Percentiles rank a stretch among this genome's conserved stretches.
phyloP scores from a whole-genome alignment of 2,888 invertebrate genomes.

The Smittia sp. region DNA sequence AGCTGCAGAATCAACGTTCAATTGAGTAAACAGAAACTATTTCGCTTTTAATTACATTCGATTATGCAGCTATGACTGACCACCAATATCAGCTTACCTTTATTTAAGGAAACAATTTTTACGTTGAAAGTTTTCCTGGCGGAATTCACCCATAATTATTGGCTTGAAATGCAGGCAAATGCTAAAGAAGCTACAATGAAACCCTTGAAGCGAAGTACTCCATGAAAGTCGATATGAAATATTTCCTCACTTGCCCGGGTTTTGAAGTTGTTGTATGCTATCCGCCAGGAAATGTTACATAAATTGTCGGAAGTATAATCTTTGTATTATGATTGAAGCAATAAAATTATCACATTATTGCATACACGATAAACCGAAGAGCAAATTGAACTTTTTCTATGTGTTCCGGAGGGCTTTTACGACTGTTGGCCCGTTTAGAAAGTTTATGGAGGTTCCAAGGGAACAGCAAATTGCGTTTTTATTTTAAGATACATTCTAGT shows the following conservation, averaged over 20 bases:
- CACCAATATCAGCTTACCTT: too few species aligned
- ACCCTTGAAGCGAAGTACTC: not conserved
- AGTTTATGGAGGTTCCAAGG: not conserved
- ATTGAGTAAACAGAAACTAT: too few species aligned
- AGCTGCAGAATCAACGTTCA: too few species aligned
- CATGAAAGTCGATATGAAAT: not conserved
- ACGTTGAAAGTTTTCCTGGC: too few species aligned
- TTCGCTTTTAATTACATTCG: too few species aligned
- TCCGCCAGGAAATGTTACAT: conserved; percentile 34
- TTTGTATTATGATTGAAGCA: conserved; percentile 37
- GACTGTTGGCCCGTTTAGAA: not conserved
- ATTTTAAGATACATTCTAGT: not conserved
- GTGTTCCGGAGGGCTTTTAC: not conserved
- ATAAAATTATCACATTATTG: conserved; percentile 41
- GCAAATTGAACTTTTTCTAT: conserved; percentile 20
- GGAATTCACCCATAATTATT: too few species aligned
- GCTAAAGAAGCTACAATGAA: too few species aligned
- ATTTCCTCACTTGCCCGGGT: not conserved
- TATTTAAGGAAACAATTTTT: too few species aligned
- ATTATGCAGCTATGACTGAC: too few species aligned
- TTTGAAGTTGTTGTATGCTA: not conserved
- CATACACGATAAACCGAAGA: not conserved
- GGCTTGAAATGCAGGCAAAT: too few species aligned
- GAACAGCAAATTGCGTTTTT: not conserved
- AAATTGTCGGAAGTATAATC: conserved; percentile 41